Evolutionary conservation across 2,113 vertebrate species (phyloP).

Genomic region (Callochromis pleurospilus): DNA sequence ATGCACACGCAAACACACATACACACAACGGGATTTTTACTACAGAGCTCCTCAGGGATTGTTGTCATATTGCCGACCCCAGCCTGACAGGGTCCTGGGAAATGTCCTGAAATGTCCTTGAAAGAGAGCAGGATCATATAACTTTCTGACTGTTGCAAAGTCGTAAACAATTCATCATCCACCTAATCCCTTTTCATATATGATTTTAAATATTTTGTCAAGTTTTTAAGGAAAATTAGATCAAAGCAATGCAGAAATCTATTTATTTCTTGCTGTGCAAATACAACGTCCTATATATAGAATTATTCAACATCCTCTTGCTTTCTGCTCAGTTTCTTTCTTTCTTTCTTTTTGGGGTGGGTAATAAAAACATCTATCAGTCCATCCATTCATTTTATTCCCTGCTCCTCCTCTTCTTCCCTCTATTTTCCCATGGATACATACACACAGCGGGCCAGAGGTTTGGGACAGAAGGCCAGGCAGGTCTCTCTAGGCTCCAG

Average conservation of each 20-base stretch:
- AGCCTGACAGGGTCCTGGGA: conserved; percentile 53
- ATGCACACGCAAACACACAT: not conserved
- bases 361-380: not conserved
- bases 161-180: not conserved
- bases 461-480: conserved; percentile 31
- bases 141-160: not conserved
- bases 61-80: conserved; percentile 41
- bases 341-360: not conserved
- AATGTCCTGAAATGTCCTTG: conserved; percentile 43
- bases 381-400: not conserved
- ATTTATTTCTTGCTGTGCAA: not conserved
- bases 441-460: conserved; percentile 8
- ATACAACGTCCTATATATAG: not conserved
- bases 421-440: conserved; percentile 30
- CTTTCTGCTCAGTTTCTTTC: not conserved
- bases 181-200: conserved; percentile 1
- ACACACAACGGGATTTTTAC: not conserved
- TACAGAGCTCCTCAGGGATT: not conserved
- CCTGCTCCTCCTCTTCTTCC: not conserved
- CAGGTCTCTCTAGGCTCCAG: conserved; percentile 19
- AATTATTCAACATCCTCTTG: not conserved
- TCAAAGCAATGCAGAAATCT: not conserved
- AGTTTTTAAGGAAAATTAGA: not conserved
- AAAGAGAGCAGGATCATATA: not conserved
- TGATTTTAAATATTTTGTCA: not conserved